A percentile compares a stretch with the other conserved stretches of the same genome.
These are phyloP conservation scores for Agonopterix heracliana DNA, from an alignment of 2,888 invertebrate genomes.

Conservation along the genomic window DNA sequence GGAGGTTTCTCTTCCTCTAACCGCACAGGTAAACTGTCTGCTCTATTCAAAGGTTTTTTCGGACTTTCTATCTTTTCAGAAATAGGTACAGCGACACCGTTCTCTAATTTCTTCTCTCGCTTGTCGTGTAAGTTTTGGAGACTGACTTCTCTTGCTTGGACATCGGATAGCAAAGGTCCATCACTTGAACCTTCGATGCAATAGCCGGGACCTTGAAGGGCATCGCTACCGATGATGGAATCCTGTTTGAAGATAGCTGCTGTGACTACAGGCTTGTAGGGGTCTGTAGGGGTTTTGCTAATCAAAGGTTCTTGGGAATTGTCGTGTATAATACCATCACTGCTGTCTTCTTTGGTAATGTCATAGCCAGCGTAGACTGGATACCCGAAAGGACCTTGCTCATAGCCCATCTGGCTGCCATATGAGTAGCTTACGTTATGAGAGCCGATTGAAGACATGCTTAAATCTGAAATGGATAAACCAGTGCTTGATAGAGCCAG, in stretches of 20 bases:
- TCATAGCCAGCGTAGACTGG: constrained; percentile 78
- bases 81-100: constrained; percentile 52
- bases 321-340: constrained; percentile 53
- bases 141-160: constrained; percentile 64
- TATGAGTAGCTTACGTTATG: constrained; percentile 86
- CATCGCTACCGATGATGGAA: constrained; percentile 66
- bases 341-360: constrained; percentile 49
- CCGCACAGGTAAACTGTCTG: constrained; percentile 74
- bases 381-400: constrained; percentile 83
- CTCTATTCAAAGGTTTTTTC: constrained; percentile 66
- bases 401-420: constrained; percentile 87
- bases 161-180: constrained; percentile 68
- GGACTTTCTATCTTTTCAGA: constrained; percentile 54
- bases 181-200: constrained; percentile 71
- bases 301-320: constrained; percentile 69
- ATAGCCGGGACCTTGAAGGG: constrained; percentile 60
- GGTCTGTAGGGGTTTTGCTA: constrained; percentile 64
- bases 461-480: constrained; percentile 87
- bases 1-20: constrained; percentile 62
- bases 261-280: constrained; percentile 81
- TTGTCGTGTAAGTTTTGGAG: constrained; percentile 62
- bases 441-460: constrained; percentile 82
- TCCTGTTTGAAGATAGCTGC: constrained; percentile 82
- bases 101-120: constrained; percentile 53
- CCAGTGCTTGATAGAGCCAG: constrained; percentile 82